Conservation (phyloP, 2,113 vertebrate genomes). For the Himantopus leucocephalus region DNA sequence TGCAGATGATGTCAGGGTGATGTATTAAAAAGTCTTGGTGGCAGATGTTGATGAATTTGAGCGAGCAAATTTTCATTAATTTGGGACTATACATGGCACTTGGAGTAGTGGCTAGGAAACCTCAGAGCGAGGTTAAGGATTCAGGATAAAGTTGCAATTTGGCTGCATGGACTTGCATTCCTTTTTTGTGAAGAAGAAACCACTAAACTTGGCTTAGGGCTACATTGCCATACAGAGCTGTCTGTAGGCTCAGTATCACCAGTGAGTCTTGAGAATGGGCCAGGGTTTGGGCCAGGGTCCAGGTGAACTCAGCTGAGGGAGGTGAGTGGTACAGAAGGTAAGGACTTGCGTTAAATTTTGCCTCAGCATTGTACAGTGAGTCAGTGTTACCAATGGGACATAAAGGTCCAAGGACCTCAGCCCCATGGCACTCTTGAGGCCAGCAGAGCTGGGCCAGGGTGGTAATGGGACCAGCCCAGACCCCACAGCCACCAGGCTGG, state of each 20-base stretch:
- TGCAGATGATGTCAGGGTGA: not conserved
- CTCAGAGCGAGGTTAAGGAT: not conserved
- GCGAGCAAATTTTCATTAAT: not conserved
- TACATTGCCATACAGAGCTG: not conserved
- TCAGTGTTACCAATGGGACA: not conserved
- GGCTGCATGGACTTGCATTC: not conserved
- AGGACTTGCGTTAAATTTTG: not conserved
- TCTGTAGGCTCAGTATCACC: not conserved
- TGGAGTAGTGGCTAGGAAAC: not conserved
- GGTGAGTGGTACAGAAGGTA: not conserved
- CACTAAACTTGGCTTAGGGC: not conserved
- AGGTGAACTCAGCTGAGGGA: not conserved
- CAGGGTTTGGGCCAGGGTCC: not conserved
- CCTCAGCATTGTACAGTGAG: not conserved
- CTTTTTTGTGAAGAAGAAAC: not conserved
- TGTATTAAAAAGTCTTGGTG: not conserved
- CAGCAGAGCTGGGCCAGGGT: not conserved
- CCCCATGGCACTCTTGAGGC: not conserved
- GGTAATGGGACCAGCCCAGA: not conserved
- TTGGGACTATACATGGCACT: not conserved
- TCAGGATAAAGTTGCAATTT: not conserved
- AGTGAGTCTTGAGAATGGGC: not conserved
- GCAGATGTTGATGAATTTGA: not conserved
- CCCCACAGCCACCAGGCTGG: not conserved
- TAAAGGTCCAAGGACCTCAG: not conserved